Conservation (phyloP, 2,888 invertebrate species). For the Anodontia alba region DNA sequence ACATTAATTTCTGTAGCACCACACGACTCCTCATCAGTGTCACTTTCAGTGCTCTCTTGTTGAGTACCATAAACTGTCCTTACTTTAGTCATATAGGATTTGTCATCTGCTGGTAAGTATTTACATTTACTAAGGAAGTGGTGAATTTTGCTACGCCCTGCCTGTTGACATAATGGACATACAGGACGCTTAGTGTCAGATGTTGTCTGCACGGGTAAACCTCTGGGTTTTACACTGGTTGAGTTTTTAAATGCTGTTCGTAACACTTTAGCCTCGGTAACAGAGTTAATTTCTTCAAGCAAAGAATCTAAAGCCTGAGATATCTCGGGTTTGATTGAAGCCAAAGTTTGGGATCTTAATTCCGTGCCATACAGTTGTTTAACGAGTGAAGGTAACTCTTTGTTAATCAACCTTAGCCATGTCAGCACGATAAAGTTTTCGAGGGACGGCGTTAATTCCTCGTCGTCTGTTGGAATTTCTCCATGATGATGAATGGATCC, state of each 20-base stretch:
- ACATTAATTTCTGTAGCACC: background rate
- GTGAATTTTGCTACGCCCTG: too few relatives aligned
- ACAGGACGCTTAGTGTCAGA: slow-evolving; percentile 37
- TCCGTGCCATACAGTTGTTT: background rate
- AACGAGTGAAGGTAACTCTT: background rate
- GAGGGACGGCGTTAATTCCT: slow-evolving; percentile 36
- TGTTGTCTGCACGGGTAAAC: background rate
- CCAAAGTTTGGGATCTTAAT: background rate
- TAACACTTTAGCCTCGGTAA: background rate
- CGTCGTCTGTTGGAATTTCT: slow-evolving; percentile 36
- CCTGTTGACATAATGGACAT: background rate
- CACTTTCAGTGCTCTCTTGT: background rate
- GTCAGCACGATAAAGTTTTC: background rate
- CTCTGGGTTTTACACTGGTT: slow-evolving; percentile 14
- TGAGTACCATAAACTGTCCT: background rate
- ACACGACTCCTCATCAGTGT: background rate
- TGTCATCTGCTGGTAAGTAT: background rate
- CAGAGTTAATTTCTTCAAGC: slow-evolving; percentile 8
- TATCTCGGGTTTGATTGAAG: background rate
- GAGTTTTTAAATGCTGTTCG: background rate
- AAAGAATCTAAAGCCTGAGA: slow-evolving; percentile 26
- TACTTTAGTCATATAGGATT: background rate
- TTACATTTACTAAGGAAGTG: background rate
- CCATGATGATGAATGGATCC: slow-evolving; percentile 59
- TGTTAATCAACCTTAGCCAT: background rate